These are phyloP conservation scores for Catharus fuscescens DNA, from an alignment of 2,113 vertebrate genomes.

Conservation along the genomic window DNA sequence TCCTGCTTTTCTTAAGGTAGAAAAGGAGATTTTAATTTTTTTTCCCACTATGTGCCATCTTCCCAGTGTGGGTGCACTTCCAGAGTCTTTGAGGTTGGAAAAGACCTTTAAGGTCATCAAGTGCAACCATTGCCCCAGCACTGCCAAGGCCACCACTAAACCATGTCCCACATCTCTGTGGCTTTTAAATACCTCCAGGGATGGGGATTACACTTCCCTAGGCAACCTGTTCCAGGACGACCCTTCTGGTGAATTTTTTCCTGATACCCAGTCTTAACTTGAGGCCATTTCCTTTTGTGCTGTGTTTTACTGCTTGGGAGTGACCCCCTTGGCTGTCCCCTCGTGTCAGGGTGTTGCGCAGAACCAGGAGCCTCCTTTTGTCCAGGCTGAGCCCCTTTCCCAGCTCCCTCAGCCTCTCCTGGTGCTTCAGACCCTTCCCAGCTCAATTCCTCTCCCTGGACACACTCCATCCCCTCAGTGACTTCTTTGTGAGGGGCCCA, in stretches of 20 bases:
- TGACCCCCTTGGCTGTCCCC: fast-evolving
- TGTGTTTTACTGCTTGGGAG: background rate
- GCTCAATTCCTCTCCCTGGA: background rate
- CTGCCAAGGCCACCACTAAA: background rate
- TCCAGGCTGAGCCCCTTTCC: background rate
- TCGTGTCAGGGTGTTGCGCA: background rate
- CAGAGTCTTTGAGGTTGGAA: background rate
- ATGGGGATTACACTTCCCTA: background rate
- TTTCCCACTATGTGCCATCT: fast-evolving
- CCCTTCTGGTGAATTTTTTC: background rate
- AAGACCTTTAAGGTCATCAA: background rate
- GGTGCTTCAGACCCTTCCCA: background rate
- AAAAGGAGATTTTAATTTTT: background rate
- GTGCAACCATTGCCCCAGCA: background rate
- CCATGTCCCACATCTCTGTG: background rate
- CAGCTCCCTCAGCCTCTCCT: background rate
- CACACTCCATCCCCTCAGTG: fast-evolving
- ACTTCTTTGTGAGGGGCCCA: background rate
- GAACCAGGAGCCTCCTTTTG: background rate
- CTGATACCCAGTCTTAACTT: background rate
- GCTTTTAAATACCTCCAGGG: background rate
- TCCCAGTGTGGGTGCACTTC: background rate
- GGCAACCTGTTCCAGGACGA: background rate
- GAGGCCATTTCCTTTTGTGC: background rate
- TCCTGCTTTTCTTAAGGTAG: background rate